Conservation (phyloP, 2,888 invertebrate species). For the Polydrusus cervinus region DNA sequence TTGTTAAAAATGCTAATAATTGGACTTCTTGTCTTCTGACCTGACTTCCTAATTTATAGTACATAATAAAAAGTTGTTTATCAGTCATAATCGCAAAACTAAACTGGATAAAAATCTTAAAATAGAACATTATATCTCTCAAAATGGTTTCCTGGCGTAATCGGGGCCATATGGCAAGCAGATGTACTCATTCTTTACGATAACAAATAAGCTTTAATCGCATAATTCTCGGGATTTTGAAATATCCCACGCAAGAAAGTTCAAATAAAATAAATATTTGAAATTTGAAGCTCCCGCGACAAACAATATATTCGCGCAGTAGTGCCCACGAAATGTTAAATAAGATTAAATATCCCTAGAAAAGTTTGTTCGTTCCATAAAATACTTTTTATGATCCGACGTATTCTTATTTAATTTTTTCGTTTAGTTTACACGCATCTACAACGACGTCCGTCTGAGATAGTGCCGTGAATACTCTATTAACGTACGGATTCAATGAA, state of each 20-base stretch:
- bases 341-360: background rate
- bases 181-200: constrained; percentile 13
- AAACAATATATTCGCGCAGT: constrained; percentile 4
- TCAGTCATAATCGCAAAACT: background rate
- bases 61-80: too few species aligned
- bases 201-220: background rate
- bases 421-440: background rate
- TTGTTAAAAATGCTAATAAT: too few species aligned
- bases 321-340: background rate
- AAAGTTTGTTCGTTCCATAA: background rate
- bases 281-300: constrained; percentile 10
- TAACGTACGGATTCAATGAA: background rate
- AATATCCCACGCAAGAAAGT: background rate
- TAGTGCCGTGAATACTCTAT: background rate
- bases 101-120: constrained; percentile 2
- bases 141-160: constrained; percentile 8
- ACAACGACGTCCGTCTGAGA: background rate
- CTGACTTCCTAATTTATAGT: too few species aligned
- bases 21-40: too few species aligned
- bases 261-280: background rate
- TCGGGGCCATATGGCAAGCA: constrained; percentile 14
- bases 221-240: background rate
- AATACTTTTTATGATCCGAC: background rate
- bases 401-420: background rate
- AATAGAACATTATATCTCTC: constrained; percentile 13